Percentiles rank a stretch among this genome's conserved stretches.
Evolutionary conservation across 2,888 invertebrate genomes (phyloP).

Genomic region (Autographa gamma): DNA sequence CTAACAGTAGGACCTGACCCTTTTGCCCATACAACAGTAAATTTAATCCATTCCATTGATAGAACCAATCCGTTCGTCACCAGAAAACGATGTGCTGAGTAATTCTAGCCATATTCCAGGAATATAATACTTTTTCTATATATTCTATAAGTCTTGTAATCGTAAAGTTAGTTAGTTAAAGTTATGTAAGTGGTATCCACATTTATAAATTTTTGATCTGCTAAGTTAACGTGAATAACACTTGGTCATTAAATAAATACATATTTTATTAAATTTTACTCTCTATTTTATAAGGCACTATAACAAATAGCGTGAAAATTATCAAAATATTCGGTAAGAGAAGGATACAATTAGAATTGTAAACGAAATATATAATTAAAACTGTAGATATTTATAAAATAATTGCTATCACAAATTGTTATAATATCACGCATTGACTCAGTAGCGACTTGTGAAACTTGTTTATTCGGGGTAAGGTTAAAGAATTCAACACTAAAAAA

Average conservation of each 20-base stretch:
- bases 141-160: neutral
- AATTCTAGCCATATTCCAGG: constrained; percentile 15
- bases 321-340: constrained; percentile 7
- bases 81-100: constrained; percentile 37
- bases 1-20: constrained; percentile 1
- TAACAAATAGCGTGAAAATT: neutral
- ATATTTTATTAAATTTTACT: too few relatives aligned
- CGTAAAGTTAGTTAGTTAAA: neutral
- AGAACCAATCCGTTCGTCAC: constrained; percentile 29
- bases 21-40: constrained; percentile 30
- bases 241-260: too few relatives aligned
- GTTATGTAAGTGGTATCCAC: too few relatives aligned
- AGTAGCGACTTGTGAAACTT: neutral
- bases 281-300: too few relatives aligned
- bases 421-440: constrained; percentile 20
- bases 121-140: constrained; percentile 6
- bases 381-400: constrained; percentile 15
- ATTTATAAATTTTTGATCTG: too few relatives aligned
- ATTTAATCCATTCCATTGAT: constrained; percentile 55
- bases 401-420: constrained; percentile 9
- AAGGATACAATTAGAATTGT: constrained; percentile 10
- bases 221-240: too few relatives aligned
- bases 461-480: constrained; percentile 17
- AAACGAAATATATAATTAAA: constrained; percentile 20
- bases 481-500: constrained; percentile 5